Conservation (phyloP, 2,888 invertebrate genomes). For the Buathra laborator region DNA sequence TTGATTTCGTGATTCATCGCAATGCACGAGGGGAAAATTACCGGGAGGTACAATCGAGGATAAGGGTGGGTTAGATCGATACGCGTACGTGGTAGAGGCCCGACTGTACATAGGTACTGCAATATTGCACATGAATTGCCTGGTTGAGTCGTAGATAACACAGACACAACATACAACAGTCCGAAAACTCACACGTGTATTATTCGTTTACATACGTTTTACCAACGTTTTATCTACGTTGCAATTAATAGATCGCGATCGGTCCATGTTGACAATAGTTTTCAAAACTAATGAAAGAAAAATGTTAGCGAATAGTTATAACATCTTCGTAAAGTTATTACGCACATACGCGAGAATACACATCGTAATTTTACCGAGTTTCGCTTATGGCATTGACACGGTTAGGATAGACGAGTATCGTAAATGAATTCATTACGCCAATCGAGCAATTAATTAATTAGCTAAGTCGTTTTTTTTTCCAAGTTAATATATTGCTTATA, state of each 20-base stretch:
- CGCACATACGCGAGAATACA: no score
- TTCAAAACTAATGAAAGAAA: no score
- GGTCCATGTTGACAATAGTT: background rate
- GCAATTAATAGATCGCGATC: background rate
- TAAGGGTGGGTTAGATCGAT: conserved; percentile 59
- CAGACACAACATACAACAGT: no score
- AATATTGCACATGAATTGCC: background rate
- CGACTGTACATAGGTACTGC: background rate
- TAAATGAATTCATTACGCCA: no score
- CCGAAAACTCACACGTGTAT: background rate
- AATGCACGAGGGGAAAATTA: conserved; percentile 25
- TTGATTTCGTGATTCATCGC: background rate
- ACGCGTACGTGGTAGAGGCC: conserved; percentile 20
- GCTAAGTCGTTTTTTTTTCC: no score
- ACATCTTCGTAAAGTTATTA: no score
- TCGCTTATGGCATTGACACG: no score
- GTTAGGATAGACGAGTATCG: no score
- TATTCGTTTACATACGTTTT: background rate
- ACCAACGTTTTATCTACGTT: background rate
- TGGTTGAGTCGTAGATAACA: no score
- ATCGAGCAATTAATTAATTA: no score
- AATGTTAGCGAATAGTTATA: background rate
- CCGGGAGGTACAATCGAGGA: conserved; percentile 32
- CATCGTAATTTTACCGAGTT: no score
- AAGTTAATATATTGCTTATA: no score